Conservation (phyloP, 2,888 invertebrate genomes). For the Tolmerus cingulatus region DNA sequence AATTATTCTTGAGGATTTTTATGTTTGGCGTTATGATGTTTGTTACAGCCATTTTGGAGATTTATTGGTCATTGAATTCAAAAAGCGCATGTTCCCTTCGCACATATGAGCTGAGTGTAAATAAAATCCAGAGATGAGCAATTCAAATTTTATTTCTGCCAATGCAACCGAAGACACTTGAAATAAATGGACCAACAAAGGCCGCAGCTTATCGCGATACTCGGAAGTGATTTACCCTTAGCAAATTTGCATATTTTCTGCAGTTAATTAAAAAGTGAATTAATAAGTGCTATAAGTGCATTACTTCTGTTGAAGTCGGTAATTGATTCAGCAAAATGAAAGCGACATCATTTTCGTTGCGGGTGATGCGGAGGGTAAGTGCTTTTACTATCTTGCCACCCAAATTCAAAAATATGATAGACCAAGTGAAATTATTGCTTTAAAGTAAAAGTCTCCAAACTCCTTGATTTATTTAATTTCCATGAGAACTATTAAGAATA, state of each 20-base stretch:
- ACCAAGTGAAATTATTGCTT: too few relatives aligned
- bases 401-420: not conserved
- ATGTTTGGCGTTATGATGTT: not conserved
- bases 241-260: not conserved
- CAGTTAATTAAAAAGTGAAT: not conserved
- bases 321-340: constrained; percentile 39
- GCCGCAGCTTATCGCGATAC: not conserved
- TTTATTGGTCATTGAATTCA: not conserved
- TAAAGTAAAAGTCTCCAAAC: too few relatives aligned
- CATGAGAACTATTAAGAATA: not conserved
- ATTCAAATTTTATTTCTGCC: not conserved
- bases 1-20: not conserved
- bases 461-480: too few relatives aligned
- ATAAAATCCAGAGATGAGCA: not conserved
- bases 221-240: not conserved
- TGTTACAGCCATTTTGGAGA: not conserved
- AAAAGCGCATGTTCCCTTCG: not conserved
- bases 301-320: not conserved
- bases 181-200: not conserved
- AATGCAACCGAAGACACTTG: not conserved
- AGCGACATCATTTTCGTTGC: constrained; percentile 45
- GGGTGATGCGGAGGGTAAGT: constrained; percentile 46
- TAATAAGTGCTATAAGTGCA: not conserved
- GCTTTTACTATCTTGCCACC: not conserved
- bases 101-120: not conserved